Percentiles rank a stretch among this genome's conserved stretches.
These are phyloP conservation scores for Morelia viridis DNA, from an alignment of 2,797 vertebrate species.

Conservation along the genomic window DNA sequence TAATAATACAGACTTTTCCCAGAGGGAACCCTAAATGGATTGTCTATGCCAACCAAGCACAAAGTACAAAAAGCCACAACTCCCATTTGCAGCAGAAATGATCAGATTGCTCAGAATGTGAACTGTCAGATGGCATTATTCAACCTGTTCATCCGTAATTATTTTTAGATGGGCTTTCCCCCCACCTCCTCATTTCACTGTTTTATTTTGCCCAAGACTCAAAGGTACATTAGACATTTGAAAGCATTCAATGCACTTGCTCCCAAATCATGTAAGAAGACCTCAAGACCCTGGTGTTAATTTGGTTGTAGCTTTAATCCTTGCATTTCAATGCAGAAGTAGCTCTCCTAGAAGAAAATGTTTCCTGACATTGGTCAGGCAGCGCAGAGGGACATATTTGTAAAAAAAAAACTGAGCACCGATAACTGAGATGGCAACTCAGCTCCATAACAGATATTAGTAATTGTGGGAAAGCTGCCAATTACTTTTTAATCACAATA, in stretches of 20 bases:
- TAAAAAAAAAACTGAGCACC: constrained; percentile 49
- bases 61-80: constrained; percentile 30
- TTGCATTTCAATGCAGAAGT: constrained; percentile 68
- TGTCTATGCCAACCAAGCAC: constrained; percentile 36
- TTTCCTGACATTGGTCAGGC: constrained; percentile 57
- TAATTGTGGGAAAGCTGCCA: constrained; percentile 70
- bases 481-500: constrained; percentile 73
- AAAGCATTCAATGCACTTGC: constrained; percentile 41
- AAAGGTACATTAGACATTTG: constrained; percentile 78
- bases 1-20: constrained; percentile 20
- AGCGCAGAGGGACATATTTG: constrained; percentile 27
- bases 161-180: constrained; percentile 54
- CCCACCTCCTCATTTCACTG: constrained; percentile 54
- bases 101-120: constrained; percentile 29
- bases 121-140: constrained; percentile 65
- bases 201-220: constrained; percentile 74
- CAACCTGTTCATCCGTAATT: constrained; percentile 66
- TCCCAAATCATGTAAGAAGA: constrained; percentile 43
- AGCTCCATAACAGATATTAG: constrained; percentile 65
- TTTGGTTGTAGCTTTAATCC: constrained; percentile 67
- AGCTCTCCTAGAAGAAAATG: constrained; percentile 43
- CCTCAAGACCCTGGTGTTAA: constrained; percentile 57
- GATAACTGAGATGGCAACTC: constrained; percentile 58
- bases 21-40: not conserved
- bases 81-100: constrained; percentile 15